Conservation (phyloP, 2,797 vertebrate species). For the Eutrigla gurnardus region DNA sequence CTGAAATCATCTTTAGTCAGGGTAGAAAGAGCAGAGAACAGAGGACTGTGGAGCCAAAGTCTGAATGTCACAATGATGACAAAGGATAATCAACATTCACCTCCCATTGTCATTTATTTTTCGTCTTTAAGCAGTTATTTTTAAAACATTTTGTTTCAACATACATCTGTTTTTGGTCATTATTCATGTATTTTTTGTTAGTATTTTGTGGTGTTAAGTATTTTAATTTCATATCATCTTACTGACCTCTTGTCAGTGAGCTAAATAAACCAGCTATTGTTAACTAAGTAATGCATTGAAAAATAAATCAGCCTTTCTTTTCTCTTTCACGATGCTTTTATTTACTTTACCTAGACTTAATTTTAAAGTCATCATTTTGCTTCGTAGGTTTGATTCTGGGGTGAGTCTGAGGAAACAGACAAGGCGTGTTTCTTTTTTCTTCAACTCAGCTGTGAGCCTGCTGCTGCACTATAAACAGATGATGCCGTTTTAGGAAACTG, state of each 20-base stretch:
- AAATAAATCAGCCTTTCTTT: conserved; percentile 4
- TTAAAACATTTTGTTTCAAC: conserved; percentile 13
- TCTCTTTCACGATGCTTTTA: conserved; percentile 8
- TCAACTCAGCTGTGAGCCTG: conserved; percentile 60
- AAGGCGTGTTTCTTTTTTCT: conserved; percentile 44
- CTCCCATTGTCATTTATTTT: conserved; percentile 45
- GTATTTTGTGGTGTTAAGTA: conserved; percentile 35
- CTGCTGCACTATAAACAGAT: conserved; percentile 61
- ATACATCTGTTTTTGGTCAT: conserved; percentile 42
- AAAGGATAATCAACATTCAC: conserved; percentile 54
- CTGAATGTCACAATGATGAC: conserved; percentile 23
- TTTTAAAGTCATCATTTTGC: conserved; percentile 41
- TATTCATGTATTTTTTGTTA: conserved; percentile 41
- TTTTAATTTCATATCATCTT: conserved; percentile 35
- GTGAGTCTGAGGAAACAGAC: conserved; percentile 34
- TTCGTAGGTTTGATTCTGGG: conserved; percentile 34
- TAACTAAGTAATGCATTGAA: conserved; percentile 34
- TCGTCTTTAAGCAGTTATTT: conserved; percentile 33
- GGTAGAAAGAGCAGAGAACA: conserved; percentile 23
- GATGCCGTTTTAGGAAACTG: conserved; percentile 48
- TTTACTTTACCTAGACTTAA: conserved; percentile 33
- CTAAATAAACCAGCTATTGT: conserved; percentile 66
- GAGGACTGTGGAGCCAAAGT: conserved; percentile 35
- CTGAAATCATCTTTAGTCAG: conserved; percentile 26
- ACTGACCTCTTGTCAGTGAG: conserved; percentile 42